phyloP scores from a whole-genome alignment of 2,113 vertebrate species.

The Phylloscopus trochilus region DNA sequence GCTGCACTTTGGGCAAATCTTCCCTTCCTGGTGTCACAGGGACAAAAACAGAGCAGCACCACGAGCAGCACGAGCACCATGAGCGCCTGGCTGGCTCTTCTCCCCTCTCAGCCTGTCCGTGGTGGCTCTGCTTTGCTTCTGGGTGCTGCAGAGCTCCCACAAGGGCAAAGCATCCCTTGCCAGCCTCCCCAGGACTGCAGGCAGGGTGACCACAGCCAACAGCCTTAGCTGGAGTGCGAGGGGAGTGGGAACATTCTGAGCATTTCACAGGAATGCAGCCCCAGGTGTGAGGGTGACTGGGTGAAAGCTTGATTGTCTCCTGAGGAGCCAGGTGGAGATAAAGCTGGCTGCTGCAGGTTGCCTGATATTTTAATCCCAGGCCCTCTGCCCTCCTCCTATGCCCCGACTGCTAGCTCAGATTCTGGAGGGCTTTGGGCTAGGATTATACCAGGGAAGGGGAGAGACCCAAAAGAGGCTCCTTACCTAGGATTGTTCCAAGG shows the following conservation, averaged over 20 bases:
- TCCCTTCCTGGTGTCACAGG: neutral
- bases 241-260: neutral
- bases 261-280: neutral
- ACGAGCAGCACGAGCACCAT: no score
- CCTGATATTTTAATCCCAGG: no score
- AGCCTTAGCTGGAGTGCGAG: neutral
- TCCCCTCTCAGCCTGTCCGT: accelerated
- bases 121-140: neutral
- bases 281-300: neutral
- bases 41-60: accelerated
- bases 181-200: neutral
- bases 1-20: neutral
- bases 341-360: neutral
- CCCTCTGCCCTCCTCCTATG: no score
- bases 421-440: no score
- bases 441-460: no score
- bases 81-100: accelerated
- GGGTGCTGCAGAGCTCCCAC: neutral
- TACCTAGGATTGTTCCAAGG: no score
- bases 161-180: accelerated
- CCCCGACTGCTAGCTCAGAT: no score
- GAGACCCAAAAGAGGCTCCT: no score
- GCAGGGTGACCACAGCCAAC: neutral
- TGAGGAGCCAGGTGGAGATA: neutral
- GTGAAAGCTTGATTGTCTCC: neutral